phyloP scores from a whole-genome alignment of 2,113 vertebrate species.

The Archocentrus centrarchus region DNA sequence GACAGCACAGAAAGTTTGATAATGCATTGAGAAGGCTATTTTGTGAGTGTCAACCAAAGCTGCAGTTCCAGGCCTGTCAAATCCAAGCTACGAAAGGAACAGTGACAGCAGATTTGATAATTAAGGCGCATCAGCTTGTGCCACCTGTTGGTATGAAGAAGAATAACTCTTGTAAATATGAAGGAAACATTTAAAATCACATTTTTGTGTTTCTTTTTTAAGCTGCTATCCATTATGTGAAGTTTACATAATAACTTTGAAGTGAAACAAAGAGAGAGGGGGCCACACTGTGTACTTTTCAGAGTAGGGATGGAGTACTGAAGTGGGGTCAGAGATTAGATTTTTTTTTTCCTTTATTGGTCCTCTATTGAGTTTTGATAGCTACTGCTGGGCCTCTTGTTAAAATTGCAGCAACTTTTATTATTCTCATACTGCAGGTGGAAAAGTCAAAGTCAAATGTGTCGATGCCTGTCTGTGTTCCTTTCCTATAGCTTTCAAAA shows the following conservation, averaged over 20 bases:
- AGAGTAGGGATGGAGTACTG: too few relatives aligned
- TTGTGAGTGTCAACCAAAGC: too few relatives aligned
- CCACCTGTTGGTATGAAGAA: constrained; percentile 8
- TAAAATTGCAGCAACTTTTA: not conserved
- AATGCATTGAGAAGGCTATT: too few relatives aligned
- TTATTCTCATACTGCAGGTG: not conserved
- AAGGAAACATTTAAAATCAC: not conserved
- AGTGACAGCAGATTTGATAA: not conserved
- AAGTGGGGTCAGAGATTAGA: too few relatives aligned
- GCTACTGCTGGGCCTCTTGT: not conserved
- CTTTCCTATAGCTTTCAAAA: not conserved
- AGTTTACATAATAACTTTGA: not conserved
- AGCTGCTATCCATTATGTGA: not conserved
- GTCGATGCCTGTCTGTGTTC: too few relatives aligned
- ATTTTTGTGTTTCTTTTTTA: not conserved
- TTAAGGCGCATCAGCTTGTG: not conserved
- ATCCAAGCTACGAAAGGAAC: not conserved
- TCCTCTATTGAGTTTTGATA: not conserved
- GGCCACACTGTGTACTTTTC: too few relatives aligned
- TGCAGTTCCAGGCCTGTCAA: too few relatives aligned
- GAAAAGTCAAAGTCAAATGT: not conserved
- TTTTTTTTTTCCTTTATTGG: too few relatives aligned
- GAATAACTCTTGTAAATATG: not conserved
- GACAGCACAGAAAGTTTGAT: not conserved
- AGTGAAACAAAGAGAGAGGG: too few relatives aligned